Conservation (phyloP, 2,113 vertebrate genomes). For the Gopherus flavomarginatus region DNA sequence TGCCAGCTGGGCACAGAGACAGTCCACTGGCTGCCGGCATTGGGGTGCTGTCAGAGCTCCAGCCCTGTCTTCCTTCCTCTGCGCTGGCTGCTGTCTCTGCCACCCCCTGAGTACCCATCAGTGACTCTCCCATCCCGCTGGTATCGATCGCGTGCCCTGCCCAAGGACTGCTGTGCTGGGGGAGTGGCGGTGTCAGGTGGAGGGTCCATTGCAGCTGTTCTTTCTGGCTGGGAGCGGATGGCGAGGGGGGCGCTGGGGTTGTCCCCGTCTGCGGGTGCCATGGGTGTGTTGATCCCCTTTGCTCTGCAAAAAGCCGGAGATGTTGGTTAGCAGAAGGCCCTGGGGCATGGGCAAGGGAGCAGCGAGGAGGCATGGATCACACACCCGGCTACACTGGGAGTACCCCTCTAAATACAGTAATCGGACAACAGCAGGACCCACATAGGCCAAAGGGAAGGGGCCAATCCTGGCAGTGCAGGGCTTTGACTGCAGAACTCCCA, state of each 20-base stretch:
- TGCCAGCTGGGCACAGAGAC: fast-evolving
- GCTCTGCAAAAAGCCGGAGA: conserved; percentile 73
- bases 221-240: fast-evolving
- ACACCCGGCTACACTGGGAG: background rate
- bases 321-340: conserved; percentile 45
- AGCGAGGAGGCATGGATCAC: background rate
- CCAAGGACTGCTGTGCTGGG: background rate
- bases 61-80: background rate
- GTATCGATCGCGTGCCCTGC: fast-evolving
- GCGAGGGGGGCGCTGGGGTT: fast-evolving
- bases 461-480: background rate
- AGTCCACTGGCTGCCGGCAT: fast-evolving
- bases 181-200: background rate
- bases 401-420: background rate
- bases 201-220: background rate
- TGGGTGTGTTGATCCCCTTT: conserved; percentile 48
- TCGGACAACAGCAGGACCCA: too few species aligned
- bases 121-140: background rate
- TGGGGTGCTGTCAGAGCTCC: background rate
- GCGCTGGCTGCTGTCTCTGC: background rate
- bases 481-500: fast-evolving
- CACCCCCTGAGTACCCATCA: background rate
- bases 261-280: background rate
- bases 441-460: background rate
- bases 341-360: background rate